Evolutionary conservation across 2,797 vertebrate species (phyloP).

Genomic region (Micromesistius poutassou): DNA sequence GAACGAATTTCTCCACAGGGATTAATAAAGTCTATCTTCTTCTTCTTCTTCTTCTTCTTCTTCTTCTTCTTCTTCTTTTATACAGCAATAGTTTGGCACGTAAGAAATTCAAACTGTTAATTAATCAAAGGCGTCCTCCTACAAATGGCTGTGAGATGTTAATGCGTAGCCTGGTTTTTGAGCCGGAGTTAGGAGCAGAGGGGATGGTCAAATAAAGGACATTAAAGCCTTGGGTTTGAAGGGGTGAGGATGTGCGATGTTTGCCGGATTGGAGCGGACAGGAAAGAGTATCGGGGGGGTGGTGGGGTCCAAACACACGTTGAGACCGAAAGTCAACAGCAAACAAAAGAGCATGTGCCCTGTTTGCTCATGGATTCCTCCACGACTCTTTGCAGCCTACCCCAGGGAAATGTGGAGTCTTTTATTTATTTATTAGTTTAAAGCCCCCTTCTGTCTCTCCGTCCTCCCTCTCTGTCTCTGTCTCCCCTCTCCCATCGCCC

Average conservation of each 20-base stretch:
- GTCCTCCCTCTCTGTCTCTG: not conserved
- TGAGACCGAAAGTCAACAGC: not conserved
- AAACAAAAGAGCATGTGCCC: slow-evolving; percentile 10
- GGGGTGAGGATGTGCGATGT: slow-evolving; percentile 7
- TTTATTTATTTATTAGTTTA: slow-evolving; percentile 2
- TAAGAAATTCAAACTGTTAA: too few species aligned
- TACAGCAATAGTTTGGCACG: too few species aligned
- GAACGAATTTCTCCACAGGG: too few species aligned
- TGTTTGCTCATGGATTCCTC: slow-evolving; percentile 25
- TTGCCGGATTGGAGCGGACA: slow-evolving; percentile 13
- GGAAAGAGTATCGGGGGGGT: slow-evolving; percentile 12
- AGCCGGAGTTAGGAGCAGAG: too few species aligned
- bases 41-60: too few species aligned
- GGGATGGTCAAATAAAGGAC: not conserved
- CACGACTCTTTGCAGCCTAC: slow-evolving; percentile 8
- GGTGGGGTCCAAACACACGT: slow-evolving; percentile 16
- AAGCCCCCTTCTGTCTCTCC: not conserved
- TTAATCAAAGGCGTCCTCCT: too few species aligned
- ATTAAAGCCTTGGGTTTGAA: not conserved
- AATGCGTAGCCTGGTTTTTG: too few species aligned
- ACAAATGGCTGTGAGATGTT: too few species aligned
- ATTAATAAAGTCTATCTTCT: too few species aligned
- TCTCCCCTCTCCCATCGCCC: not conserved
- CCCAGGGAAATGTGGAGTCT: slow-evolving; percentile 1
- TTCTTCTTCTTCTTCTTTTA: too few species aligned